Base-by-base conservation (phyloP, 2,113 vertebrate genomes). In the Ochotona curzoniae region DNA sequence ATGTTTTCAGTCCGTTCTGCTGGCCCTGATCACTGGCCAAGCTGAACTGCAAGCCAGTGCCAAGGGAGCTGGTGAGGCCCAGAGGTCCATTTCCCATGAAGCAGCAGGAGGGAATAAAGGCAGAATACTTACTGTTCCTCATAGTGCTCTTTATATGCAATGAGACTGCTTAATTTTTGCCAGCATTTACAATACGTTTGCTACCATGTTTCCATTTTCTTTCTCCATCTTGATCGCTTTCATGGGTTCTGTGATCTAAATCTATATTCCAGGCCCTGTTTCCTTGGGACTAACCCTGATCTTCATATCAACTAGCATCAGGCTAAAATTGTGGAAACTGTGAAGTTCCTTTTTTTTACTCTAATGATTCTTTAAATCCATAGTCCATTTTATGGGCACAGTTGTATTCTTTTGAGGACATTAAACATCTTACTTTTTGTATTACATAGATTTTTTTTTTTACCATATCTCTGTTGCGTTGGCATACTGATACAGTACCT, bases 321-420 rank as follows among this genome's bases (percentile, higher is more conserved):
- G 44, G 70, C 32, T 51, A 80, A 87, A 90, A 71, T 66, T 60
- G 84, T 38, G n/a, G 83, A 87, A 90, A 67, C 25, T 73, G 12
- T 64, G 38, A 82, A 51, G 44, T 1, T 1, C 20, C 8, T 73
- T 23, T 44, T 23, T 44, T 78, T 82, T 8, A 20, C 20, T 18
- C 18, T 81, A 30, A 44, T 25, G 32, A 90, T 67, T 83, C 30
- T 87, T 94, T 83, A 32, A 70, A 80, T 75, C 80, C n/a, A 57
- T 25, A 93, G 76, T 87, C 44, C 73, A 26, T 91, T 75, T 23
- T 13, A 28, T 61, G 74, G 69, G 28, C 30, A 83, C 10, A 80
- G 70, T 73, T 66, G 91, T 44, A 87, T 64, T 76, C 14, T 82
- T 86, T 90, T n/a, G 93, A 90, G 83, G 64, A 78, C 21, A 75